A percentile compares a stretch with the other conserved stretches of the same genome.
These are phyloP conservation scores for Napeogenes sylphis DNA, from an alignment of 2,888 invertebrate species.

Conservation along the genomic window DNA sequence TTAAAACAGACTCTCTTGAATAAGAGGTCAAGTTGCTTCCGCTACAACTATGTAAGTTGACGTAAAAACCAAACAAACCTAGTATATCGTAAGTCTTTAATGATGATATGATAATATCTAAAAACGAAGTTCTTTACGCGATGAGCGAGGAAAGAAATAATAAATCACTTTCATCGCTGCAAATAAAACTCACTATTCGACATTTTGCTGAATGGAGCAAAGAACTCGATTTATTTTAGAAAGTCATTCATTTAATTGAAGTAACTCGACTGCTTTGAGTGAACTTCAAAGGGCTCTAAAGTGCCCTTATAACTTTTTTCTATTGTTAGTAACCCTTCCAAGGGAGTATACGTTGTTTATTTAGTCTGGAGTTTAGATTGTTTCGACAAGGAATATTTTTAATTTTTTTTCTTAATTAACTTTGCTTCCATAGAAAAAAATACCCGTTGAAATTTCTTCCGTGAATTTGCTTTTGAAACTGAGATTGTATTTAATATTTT, in stretches of 20 bases:
- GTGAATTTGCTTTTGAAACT: neutral
- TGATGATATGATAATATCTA: neutral
- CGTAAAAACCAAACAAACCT: no score
- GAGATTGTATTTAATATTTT: no score
- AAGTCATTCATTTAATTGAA: slow-evolving; percentile 56
- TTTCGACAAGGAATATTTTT: slow-evolving; percentile 7
- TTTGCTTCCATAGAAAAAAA: neutral
- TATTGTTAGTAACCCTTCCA: slow-evolving; percentile 36
- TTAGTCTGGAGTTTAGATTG: slow-evolving; percentile 17
- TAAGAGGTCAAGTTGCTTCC: no score
- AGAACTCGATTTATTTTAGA: slow-evolving; percentile 48
- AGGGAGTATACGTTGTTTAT: slow-evolving; percentile 19
- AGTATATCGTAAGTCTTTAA: no score
- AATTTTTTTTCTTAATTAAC: slow-evolving; percentile 3
- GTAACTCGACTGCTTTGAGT: slow-evolving; percentile 44
- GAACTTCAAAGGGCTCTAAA: slow-evolving; percentile 32
- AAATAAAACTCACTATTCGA: slow-evolving; percentile 45
- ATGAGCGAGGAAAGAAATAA: slow-evolving; percentile 26
- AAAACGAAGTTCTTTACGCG: neutral
- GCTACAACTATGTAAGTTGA: no score
- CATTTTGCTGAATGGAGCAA: slow-evolving; percentile 31
- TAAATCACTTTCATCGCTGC: slow-evolving; percentile 42
- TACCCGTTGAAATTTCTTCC: neutral
- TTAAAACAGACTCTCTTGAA: no score
- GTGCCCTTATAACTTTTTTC: slow-evolving; percentile 38